Base-by-base conservation (phyloP, 1,140 invertebrate genomes). In the Sitodiplosis mosellana region DNA sequence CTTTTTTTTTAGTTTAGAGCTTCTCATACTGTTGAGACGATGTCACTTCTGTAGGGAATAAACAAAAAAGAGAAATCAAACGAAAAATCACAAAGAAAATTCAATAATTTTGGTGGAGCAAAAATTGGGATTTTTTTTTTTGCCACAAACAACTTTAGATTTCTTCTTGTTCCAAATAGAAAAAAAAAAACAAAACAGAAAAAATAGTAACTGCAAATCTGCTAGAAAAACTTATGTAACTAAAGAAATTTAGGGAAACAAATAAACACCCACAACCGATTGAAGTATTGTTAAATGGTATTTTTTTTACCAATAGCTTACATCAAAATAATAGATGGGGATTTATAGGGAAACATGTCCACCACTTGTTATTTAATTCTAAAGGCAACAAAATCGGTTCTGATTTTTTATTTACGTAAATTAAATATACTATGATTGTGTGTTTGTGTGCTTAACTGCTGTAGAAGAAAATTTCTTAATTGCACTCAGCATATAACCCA, bases 1-100 rank as follows among this genome's bases (percentile, higher is more conserved):
- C 10, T 27, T 27, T 27, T 27, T 27, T 18, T 40, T 48, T 40
- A 22, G 61, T 62, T 80, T 79, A 83, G 72, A 87, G 79, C 75
- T 85, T 86, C 76, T 87, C 83, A 70, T 87, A 87, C 72, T 82
- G 83, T 73, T 82, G 81, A 71, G 81, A 75, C 70, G 81, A 81
- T 72, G 77, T 83, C 71, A 86, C 81, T 73, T 87, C 83, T 87
- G 82, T 72, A 85, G 84, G 15, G 17, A 37, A 47, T 41, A 51
- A 48, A 49, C 19, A 21, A 45, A 27, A 42, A 38, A 37, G 19
- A 46, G 11, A 36, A 38, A 46, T 46, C 17, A 46, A 37, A 45
- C 20, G 19, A 17, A 34, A 45, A 33, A 38, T 36, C 8, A 46
- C 19, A 38, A 38, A 27, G 27, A 27, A 27, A 27, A 27, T 27